Percentiles rank a stretch among this genome's conserved stretches.
These are phyloP conservation scores for Prolemur simus DNA, from an alignment of 2,113 vertebrate species.

Conservation along the genomic window DNA sequence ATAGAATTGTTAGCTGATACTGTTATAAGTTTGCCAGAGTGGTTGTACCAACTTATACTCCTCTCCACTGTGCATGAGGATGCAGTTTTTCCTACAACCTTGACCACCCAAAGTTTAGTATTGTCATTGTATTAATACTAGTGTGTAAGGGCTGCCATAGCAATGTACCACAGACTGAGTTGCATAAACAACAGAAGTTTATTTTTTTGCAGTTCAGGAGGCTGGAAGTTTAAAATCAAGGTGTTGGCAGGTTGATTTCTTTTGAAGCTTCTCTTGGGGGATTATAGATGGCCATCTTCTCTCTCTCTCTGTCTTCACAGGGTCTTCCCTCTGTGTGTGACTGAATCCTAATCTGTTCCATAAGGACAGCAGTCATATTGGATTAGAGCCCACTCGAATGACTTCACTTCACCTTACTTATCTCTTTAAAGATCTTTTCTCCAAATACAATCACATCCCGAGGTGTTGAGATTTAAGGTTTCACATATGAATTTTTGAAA, in stretches of 20 bases:
- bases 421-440: background rate
- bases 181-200: background rate
- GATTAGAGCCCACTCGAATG: rapidly evolving
- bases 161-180: background rate
- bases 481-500: background rate
- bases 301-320: background rate
- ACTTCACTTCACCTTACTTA: background rate
- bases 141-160: background rate
- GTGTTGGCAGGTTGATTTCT: background rate
- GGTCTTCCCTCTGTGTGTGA: too few relatives aligned
- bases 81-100: background rate
- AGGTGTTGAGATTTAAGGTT: background rate
- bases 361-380: background rate
- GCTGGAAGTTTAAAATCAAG: background rate
- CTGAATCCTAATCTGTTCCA: background rate
- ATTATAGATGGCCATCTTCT: background rate
- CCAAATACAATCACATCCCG: background rate
- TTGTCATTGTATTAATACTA: background rate
- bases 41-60: background rate
- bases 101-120: background rate
- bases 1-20: background rate
- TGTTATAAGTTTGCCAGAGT: background rate
- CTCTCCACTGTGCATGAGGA: background rate
- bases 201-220: background rate
- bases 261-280: background rate